A percentile compares a stretch with the other conserved stretches of the same genome.
phyloP scores from a whole-genome alignment of 2,888 invertebrate species.

The Callinectes sapidus region DNA sequence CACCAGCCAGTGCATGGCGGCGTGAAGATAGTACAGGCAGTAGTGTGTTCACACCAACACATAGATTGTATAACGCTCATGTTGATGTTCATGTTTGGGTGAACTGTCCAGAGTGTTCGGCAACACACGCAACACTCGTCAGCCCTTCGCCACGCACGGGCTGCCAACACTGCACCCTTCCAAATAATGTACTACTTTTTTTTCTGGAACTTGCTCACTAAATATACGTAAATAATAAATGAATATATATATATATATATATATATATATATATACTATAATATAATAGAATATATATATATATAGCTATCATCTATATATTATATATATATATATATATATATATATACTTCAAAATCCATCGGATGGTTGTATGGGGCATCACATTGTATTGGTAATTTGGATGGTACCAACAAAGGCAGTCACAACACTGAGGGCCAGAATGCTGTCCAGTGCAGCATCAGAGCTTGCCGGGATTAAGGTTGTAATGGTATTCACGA shows the following conservation, averaged over 20 bases:
- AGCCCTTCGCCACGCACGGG: not conserved
- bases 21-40: not conserved
- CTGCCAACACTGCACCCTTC: not conserved
- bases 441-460: not conserved
- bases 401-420: not conserved
- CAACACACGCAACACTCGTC: not conserved
- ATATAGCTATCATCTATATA: not conserved
- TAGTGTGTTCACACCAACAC: not conserved
- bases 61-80: not conserved
- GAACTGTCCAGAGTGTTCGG: conserved; percentile 3
- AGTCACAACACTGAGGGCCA: not conserved
- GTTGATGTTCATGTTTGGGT: not conserved
- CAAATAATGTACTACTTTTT: too few relatives aligned
- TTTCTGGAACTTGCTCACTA: not conserved
- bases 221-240: conserved; percentile 50
- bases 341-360: not conserved
- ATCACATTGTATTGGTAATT: not conserved
- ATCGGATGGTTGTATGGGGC: not conserved
- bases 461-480: not conserved
- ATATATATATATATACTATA: not conserved
- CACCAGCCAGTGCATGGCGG: not conserved
- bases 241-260: not conserved
- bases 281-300: too few relatives aligned
- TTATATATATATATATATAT: conserved; percentile 13
- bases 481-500: not conserved